phyloP scores from a whole-genome alignment of 2,113 vertebrate species.

The Mesitornis unicolor region DNA sequence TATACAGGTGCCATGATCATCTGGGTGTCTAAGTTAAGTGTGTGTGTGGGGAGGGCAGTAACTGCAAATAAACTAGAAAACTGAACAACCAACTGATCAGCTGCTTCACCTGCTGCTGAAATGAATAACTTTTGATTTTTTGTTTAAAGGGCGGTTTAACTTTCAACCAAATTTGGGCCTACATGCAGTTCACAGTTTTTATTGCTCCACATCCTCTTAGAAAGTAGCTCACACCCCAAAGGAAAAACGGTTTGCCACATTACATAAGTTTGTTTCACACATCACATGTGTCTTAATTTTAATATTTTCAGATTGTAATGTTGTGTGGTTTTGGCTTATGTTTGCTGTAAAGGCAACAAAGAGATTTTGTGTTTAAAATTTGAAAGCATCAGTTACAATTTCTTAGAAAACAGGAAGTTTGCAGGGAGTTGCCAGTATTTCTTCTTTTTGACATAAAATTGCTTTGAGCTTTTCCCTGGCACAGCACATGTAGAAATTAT shows the following conservation, averaged over 20 bases:
- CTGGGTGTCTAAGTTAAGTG: neutral
- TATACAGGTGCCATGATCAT: neutral
- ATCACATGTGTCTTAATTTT: neutral
- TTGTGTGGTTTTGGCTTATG: neutral
- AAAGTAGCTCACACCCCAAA: neutral
- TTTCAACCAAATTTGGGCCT: conserved; percentile 70
- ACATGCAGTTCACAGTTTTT: conserved; percentile 17
- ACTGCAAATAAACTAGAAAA: neutral
- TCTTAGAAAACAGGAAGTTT: neutral
- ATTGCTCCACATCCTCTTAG: neutral
- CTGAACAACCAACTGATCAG: neutral
- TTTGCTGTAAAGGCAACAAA: neutral
- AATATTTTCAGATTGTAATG: neutral
- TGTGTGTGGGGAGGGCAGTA: no score
- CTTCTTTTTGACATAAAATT: neutral
- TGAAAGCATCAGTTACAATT: neutral
- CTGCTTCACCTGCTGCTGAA: neutral
- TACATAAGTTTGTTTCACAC: neutral
- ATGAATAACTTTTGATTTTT: neutral
- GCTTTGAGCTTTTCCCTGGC: neutral
- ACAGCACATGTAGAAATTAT: neutral
- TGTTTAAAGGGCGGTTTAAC: conserved; percentile 71
- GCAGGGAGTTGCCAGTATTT: neutral
- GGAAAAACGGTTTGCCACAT: neutral
- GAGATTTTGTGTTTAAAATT: neutral